A percentile compares a stretch with the other conserved stretches of the same genome.
These are phyloP conservation scores for Pachyseris speciosa DNA, from an alignment of 64 coral and sea anemone genomes.

Conservation along the genomic window DNA sequence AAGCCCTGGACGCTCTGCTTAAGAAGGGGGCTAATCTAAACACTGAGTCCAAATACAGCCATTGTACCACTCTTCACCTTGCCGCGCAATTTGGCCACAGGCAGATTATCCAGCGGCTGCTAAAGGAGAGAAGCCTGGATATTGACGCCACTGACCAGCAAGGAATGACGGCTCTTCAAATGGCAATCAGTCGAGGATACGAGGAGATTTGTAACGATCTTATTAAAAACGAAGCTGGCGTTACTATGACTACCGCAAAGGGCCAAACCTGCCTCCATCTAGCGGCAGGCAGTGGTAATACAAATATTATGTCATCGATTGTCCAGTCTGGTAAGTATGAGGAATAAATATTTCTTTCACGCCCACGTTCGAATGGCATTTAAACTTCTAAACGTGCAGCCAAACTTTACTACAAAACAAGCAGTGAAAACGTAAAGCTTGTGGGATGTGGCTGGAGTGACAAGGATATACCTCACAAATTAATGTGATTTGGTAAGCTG, in stretches of 20 bases:
- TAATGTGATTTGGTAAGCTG: too few species aligned
- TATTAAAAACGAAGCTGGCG: slow-evolving; percentile 8
- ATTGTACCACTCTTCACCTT: neutral
- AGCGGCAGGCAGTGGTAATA: slow-evolving; percentile 4
- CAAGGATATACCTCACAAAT: too few species aligned
- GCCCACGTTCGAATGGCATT: too few species aligned
- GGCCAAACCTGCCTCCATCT: neutral
- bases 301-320: slow-evolving; percentile 8
- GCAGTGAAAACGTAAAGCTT: too few species aligned
- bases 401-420: too few species aligned
- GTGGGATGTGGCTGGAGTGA: too few species aligned
- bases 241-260: slow-evolving; percentile 10
- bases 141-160: slow-evolving; percentile 27
- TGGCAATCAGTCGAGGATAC: slow-evolving; percentile 12
- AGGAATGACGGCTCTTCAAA: slow-evolving; percentile 31
- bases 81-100: slow-evolving; percentile 2
- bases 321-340: neutral
- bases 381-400: too few species aligned
- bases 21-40: slow-evolving; percentile 3
- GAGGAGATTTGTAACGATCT: slow-evolving; percentile 19
- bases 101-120: neutral
- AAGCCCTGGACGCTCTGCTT: neutral
- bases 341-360: neutral
- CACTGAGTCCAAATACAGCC: neutral
- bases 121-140: neutral